Evolutionary conservation across 2,797 vertebrate genomes (phyloP), one percentile per base, ranked within the genome.

Genomic region (Diglossa cyanea): DNA sequence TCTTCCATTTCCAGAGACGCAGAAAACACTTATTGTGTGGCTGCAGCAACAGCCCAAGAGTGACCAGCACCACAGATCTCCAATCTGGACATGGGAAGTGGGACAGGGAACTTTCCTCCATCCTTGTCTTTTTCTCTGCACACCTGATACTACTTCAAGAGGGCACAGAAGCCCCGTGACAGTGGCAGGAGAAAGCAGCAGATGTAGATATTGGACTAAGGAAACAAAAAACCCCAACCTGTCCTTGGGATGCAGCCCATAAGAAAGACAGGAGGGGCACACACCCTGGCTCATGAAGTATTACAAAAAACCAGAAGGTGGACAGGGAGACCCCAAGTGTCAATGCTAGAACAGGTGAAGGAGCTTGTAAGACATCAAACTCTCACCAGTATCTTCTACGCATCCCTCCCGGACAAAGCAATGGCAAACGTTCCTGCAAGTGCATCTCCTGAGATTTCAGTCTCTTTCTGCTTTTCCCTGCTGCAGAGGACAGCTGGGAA

Each of bases 401-500:
- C 53, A 91, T 72, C 37, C n/a, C 53, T 62, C 40, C 57, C 19
- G 95, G 44, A 79, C 71, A 66, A 54, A 81, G 77, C 54, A 93
- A 61, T 1, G 94, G 87, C 62, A 85, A 30, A 72, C 9, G 71
- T 15, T 95, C 77, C 82, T 92, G 86, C 67, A 80, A 74, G 55
- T 10, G 44, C 62, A 50, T 17, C 62, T 96, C 94, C 39, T 6
- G 93, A 63, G 88, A 91, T 61, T 93, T 96, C 61, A 95, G 86
- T 65, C 86, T 96, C 73, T 97, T 97, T 17, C 95, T 97, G 86
- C 82, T 95, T 33, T 77, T 96, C 48, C 79, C 51, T 58, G 72
- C 33, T 53, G 79, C 63, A 54, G 77, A 81, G 76, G 74, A 14
- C 10, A 94, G 73, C 63, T 88, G 94, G 48, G 93, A 78, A 67